A percentile compares a stretch with the other conserved stretches of the same genome.
phyloP scores from a whole-genome alignment of 2,113 vertebrate genomes.

The Myotis lucifugus region DNA sequence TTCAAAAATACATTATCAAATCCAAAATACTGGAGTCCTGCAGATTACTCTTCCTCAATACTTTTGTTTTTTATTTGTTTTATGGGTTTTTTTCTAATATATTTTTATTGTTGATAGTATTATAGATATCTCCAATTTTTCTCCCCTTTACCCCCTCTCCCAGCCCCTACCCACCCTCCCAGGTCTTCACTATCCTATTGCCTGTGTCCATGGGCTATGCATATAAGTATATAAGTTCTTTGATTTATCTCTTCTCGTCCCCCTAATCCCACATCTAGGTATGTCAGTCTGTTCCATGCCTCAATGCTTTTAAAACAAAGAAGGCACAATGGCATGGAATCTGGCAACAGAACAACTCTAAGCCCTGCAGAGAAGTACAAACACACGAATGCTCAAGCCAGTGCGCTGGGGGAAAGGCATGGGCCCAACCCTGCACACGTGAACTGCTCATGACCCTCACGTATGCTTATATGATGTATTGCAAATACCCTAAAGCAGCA shows the following conservation, averaged over 20 bases:
- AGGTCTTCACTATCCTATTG: too few relatives aligned
- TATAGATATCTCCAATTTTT: too few relatives aligned
- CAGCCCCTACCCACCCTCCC: too few relatives aligned
- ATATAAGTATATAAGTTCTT: too few relatives aligned
- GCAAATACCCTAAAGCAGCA: conserved; percentile 30
- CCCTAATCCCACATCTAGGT: too few relatives aligned
- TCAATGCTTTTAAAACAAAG: neutral
- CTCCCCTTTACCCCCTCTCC: too few relatives aligned
- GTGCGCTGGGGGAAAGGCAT: accelerated
- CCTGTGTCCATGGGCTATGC: too few relatives aligned
- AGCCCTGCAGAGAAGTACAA: neutral
- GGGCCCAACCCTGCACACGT: neutral
- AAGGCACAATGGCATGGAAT: neutral
- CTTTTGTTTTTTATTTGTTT: neutral
- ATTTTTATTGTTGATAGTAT: too few relatives aligned
- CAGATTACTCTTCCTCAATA: neutral
- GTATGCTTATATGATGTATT: neutral
- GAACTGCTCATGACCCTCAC: conserved; percentile 63
- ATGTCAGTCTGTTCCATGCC: neutral
- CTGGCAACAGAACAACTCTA: neutral
- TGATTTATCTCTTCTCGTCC: too few relatives aligned
- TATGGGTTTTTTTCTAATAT: too few relatives aligned
- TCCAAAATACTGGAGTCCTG: neutral
- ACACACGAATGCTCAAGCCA: accelerated
- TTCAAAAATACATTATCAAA: conserved; percentile 27